Conservation (phyloP, 2,113 vertebrate species). For the Zosterops pallidus region DNA sequence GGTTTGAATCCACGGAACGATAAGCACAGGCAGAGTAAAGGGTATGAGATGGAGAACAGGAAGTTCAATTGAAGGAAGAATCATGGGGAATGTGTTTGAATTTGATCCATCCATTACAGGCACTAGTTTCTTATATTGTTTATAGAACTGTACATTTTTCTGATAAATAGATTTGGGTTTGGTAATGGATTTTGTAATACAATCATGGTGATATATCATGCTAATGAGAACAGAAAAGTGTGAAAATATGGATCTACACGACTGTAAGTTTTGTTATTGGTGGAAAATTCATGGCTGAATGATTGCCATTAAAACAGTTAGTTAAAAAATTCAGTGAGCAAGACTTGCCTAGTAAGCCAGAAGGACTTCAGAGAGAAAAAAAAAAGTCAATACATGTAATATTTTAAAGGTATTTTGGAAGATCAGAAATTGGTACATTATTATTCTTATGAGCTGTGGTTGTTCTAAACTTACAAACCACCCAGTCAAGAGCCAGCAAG, state of each 20-base stretch:
- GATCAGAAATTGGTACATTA: neutral
- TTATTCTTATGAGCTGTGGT: neutral
- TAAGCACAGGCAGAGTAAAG: neutral
- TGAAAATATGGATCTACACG: neutral
- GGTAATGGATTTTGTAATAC: neutral
- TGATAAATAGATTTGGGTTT: neutral
- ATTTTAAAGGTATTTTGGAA: constrained; percentile 18
- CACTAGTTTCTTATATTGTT: neutral
- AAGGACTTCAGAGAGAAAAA: neutral
- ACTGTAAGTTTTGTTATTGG: neutral
- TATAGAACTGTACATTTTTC: neutral
- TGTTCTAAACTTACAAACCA: neutral
- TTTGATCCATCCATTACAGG: neutral
- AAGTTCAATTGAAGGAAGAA: neutral
- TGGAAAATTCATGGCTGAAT: neutral
- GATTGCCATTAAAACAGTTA: neutral
- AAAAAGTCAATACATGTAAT: neutral
- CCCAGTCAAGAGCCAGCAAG: neutral
- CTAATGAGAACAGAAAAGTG: neutral
- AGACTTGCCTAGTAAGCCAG: constrained; percentile 14
- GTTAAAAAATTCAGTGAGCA: neutral
- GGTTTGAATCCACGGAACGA: neutral
- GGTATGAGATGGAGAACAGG: neutral
- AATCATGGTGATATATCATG: neutral
- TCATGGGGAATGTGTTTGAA: neutral